Evolutionary conservation across 1,140 invertebrate species (phyloP).

Genomic region (Hydropsyche tenuis): DNA sequence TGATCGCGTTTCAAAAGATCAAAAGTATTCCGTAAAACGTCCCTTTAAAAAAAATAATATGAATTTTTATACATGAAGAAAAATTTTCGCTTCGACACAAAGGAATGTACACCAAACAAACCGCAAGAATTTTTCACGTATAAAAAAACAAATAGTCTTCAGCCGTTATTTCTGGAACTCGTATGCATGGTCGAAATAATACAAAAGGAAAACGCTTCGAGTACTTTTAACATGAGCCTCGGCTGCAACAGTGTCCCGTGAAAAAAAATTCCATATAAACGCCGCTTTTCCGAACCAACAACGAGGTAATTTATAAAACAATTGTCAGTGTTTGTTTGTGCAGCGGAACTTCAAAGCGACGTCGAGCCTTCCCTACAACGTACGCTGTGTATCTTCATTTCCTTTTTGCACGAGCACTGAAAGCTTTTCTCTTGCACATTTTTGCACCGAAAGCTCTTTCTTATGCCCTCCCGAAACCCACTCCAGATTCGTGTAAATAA

Average conservation of each 20-base stretch:
- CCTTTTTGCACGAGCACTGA: constrained; percentile 7
- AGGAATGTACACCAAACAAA: not conserved
- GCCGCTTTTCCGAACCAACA: constrained; percentile 14
- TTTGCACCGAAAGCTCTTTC: constrained; percentile 11
- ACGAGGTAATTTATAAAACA: constrained; percentile 34
- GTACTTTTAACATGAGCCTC: too few species aligned
- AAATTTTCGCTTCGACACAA: not conserved
- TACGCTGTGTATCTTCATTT: constrained; percentile 30
- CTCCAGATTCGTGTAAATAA: not conserved
- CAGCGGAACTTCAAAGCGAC: constrained; percentile 30
- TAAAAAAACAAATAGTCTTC: not conserved
- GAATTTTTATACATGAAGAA: not conserved
- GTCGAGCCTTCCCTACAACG: not conserved
- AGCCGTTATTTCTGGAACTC: too few species aligned
- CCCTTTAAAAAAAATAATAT: too few species aligned
- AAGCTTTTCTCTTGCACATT: constrained; percentile 18
- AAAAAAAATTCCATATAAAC: not conserved
- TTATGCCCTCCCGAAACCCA: not conserved
- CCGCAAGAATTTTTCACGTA: not conserved
- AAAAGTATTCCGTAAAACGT: too few species aligned
- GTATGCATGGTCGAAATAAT: too few species aligned
- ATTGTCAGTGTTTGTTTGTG: constrained; percentile 21
- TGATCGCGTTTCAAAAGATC: too few species aligned
- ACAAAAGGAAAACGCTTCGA: too few species aligned
- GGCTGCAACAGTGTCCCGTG: not conserved